Conservation (phyloP, 2,113 vertebrate genomes). For the Pangasianodon hypophthalmus region DNA sequence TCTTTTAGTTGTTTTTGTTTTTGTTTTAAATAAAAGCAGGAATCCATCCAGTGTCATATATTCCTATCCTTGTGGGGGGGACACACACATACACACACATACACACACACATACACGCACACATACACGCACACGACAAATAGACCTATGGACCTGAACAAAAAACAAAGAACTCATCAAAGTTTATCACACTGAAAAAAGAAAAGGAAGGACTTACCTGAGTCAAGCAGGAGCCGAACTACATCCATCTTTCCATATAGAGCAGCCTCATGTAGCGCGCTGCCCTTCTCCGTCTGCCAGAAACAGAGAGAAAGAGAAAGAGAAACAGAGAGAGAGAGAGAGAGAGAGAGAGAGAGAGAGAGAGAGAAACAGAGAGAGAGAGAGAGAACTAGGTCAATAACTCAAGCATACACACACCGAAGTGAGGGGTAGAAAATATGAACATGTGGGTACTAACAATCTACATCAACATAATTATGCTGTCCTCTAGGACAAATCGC, state of each 20-base stretch:
- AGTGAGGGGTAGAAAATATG: neutral
- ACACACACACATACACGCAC: conserved; percentile 29
- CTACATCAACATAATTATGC: conserved; percentile 13
- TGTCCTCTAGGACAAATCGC: conserved; percentile 23
- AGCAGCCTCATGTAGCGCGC: conserved; percentile 93
- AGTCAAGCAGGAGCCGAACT: conserved; percentile 89
- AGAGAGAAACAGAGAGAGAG: conserved; percentile 34
- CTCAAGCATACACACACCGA: conserved; percentile 1
- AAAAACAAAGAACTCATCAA: neutral
- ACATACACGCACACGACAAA: neutral
- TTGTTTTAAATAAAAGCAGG: too few species aligned
- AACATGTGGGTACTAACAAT: neutral
- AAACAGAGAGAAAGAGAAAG: conserved; percentile 28
- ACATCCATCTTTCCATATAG: conserved; percentile 96
- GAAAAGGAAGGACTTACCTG: conserved; percentile 76
- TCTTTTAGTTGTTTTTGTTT: too few species aligned
- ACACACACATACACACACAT: neutral
- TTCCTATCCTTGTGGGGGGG: too few species aligned
- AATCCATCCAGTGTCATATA: too few species aligned
- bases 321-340: conserved; percentile 31
- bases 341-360: conserved; percentile 25
- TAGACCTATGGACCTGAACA: neutral
- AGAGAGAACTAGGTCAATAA: neutral
- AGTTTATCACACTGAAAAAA: neutral
- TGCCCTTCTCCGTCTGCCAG: conserved; percentile 93